phyloP scores from a whole-genome alignment of 2,113 vertebrate species.

The Natator depressus region DNA sequence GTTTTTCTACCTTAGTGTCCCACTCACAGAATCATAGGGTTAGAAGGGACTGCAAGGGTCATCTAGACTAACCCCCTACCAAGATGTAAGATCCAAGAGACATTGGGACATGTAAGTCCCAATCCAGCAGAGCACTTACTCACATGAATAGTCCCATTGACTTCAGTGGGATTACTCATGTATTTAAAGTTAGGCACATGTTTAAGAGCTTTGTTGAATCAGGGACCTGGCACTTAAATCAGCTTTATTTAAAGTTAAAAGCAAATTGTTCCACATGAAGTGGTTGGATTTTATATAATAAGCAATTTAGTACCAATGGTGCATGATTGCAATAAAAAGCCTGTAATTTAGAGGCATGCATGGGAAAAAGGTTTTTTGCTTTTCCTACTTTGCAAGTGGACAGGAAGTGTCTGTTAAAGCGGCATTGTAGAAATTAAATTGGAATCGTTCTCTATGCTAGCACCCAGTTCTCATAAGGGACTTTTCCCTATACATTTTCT shows the following conservation, averaged over 20 bases:
- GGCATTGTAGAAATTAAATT: background rate
- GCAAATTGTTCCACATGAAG: background rate
- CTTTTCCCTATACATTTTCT: background rate
- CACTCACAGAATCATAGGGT: too few species aligned
- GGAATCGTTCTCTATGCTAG: background rate
- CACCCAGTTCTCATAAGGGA: background rate
- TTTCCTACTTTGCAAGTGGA: background rate
- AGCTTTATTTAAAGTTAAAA: background rate
- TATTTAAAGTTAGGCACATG: background rate
- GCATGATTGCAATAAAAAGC: background rate
- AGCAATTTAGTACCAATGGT: background rate
- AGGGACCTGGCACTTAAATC: background rate
- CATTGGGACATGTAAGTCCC: background rate
- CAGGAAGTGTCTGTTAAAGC: background rate
- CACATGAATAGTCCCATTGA: background rate
- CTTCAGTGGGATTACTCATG: background rate
- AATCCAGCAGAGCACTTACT: background rate
- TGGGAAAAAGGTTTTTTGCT: background rate
- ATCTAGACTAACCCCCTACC: too few species aligned
- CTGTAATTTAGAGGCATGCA: background rate
- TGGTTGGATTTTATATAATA: conserved; percentile 4
- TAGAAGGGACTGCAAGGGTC: too few species aligned
- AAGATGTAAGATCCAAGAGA: too few species aligned
- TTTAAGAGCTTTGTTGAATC: background rate
- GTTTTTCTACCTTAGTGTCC: background rate